Base-by-base conservation (phyloP, 30 jellyfish, hydroid and myxozoan genomes). In the Aurelia aurita region DNA sequence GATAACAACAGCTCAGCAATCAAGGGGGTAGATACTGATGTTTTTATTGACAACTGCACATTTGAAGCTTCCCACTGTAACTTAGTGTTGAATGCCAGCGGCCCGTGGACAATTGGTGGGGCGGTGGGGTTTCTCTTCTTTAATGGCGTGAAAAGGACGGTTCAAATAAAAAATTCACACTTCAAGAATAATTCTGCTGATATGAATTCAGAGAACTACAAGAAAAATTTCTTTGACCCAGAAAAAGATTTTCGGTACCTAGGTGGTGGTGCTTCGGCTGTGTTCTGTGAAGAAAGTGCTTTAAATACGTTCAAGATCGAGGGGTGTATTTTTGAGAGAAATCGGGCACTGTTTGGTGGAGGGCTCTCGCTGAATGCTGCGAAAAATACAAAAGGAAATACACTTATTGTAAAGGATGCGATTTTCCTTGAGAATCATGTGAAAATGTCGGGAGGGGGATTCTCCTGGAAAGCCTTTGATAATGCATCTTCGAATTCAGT, bases 261-360 rank as follows among this genome's bases (percentile, higher is more conserved):
- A 53, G 93, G 87, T 15, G 87, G 93, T 1, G 93, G 75, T 3
- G 23, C 74, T 64, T 21, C 81, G 32, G 81, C 58, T 1, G 35
- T 70, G 7, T 84, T 62, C 58, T n/a, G 20, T 27, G 53, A 72
- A 39, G 39, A 25, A 43, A 58, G 82, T 60, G 16, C 73, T 14
- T 23, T 20, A 13, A 84, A 84, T 63, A 35, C 25, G n/a, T 51
- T 84, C 35, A 46, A 22, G 22, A 59, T 84, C 28, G 64, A 55
- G 10, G 44, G 45, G 10, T 84, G 87, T 32, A 21, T 11, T 15
- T 84, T 84, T 60, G 70, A 39, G 44, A 66, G 63, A 31, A 84
- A 84, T 72, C 39, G 27, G 13, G 93, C 93, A 2, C 62, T 27
- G 5, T 71, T 72, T 58, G 93, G 93, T 23, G 93, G 87, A 45